Base-by-base conservation (phyloP, 2,797 vertebrate genomes). In the Tapirus indicus region DNA sequence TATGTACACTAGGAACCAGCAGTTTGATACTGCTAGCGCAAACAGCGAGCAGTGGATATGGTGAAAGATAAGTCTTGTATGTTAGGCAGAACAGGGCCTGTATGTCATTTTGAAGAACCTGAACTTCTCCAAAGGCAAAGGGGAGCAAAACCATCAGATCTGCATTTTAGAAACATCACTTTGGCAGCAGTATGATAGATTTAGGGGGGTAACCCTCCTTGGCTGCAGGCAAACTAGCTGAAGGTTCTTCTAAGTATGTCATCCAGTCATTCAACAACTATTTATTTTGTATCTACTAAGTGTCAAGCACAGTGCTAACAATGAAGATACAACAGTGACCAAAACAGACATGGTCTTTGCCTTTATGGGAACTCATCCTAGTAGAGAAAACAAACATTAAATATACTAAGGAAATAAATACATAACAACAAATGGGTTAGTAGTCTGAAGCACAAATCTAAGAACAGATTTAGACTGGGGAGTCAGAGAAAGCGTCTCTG, bases 21-120 rank as follows among this genome's bases (percentile, higher is more conserved):
- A 95, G 35, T 64, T 82, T 80, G 32, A 47, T 68, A 64, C 4
- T 82, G 35, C 83, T 66, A 87, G 66, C 62, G 23, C 18, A 86
- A 75, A 87, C 16, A 83, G 16, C 49, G 16, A 88, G 62, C 58
- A 3, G 12, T n/a, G n/a, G 68, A 27, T 68, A 25, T 20, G 18
- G 14, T 75, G 88, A 75, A 38, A 88, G 83, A n/a, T n/a, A 74
- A 47, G 68, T 25, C 38, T 68, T 74, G 1, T 47, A 14, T 20
- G 47, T 74, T 10, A 74, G 74, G 35, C 17, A 56, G 56, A 91
- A 80, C 20, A 92, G n/a, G 47, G 38, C 14, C 18, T 92, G 23
- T 41, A 18, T 68, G 49, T 88, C 77, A 88, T 82, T 92, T 66
- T 72, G 66, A 95, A 75, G 29, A 92, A 92, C 41, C 1, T 92